Evolutionary conservation across 1,140 invertebrate genomes (phyloP), one percentile per base, ranked within the genome.

Genomic region (Nomia melanderi): DNA sequence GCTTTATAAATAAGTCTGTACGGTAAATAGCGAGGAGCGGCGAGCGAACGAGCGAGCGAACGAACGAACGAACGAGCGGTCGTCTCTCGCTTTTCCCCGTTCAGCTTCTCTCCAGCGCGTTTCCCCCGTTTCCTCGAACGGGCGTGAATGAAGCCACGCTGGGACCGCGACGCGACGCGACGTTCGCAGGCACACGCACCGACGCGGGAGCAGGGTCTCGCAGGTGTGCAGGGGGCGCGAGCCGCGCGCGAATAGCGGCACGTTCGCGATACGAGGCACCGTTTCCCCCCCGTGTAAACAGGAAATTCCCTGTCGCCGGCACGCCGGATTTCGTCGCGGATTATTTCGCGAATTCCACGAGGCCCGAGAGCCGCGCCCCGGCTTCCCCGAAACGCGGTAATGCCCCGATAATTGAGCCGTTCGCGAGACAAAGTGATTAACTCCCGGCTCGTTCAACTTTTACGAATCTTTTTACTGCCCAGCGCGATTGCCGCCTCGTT

Each of bases 91-190:
- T 17, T 41, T 31, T 12, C 31, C 44, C 17, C 31, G 44, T n/a
- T 59, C 12, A 50, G 27, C 41, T 74, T 74, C 23, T 62, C 36
- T 41, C 60, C 71, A 56, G 47, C 64, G 41, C 27, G 29, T 50
- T 62, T 71, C 31, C 69, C 41, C 41, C 39, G 56, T 66, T 75
- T 74, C 63, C 41, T 66, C 77, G 63, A 53, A 53, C 31, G 20
- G 41, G 57, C 74, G 74, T 77, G 74, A 77, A 77, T 77, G 74
- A 60, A 77, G 66, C 31, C 57, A 59, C 33, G 31, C 27, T 33
- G 39, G 23, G 27, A 23, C n/a, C n/a, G n/a, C n/a, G 41, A 33
- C 31, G 31, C 63, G 50, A 27, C 27, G 29, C 63, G 73, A 60
- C n/a, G n/a, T 76, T 59, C 63, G 23, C 53, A 59, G n/a, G 23